Base-by-base conservation (phyloP, 2,113 vertebrate genomes). In the Canis aureus region DNA sequence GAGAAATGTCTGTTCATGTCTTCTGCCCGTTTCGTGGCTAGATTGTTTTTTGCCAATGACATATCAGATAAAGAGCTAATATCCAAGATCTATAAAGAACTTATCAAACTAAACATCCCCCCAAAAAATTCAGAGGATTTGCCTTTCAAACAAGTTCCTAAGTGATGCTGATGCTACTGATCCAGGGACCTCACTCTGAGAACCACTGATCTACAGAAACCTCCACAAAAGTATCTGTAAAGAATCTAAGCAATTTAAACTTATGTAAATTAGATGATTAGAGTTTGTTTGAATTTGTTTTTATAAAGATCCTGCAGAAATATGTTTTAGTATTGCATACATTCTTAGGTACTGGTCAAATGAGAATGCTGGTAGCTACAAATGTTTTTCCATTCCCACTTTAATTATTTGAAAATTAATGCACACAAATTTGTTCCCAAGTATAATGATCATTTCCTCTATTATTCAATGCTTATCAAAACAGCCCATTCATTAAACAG, bases 401-500 rank as follows among this genome's bases (percentile, higher is more conserved):
- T 97, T 95, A 97, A 92, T 87, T 74, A 62, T 66, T 51, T 96
- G 27, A 93, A 94, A 79, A 84, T 53, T 60, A 89, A 80, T 2
- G 10, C 7, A 81, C 64, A 94, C 43, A 83, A 79, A 69, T 87
- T 38, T 80, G 51, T 83, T 82, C 29, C 64, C 78, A 59, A 66
- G 73, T 9, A 38, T 69, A 62, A 62, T 43, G 13, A 79, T 92
- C n/a, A 16, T 87, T 85, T 88, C n/a, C 38, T 83, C 38, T 92
- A 49, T 96, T 76, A 89, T 35, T 89, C 17, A 71, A 0, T 32
- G 2, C 6, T 79, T 53, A 53, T 51, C 71, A 82, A 91, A 96
- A 62, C 57, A 89, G 17, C 25, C 23, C 11, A 66, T 87, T 60
- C 66, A 91, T 86, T 92, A 92, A 95, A 67, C 2, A 95, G 27